Percentiles rank a stretch among this genome's conserved stretches.
phyloP scores from a whole-genome alignment of 2,888 invertebrate genomes.

The Panopea generosa region DNA sequence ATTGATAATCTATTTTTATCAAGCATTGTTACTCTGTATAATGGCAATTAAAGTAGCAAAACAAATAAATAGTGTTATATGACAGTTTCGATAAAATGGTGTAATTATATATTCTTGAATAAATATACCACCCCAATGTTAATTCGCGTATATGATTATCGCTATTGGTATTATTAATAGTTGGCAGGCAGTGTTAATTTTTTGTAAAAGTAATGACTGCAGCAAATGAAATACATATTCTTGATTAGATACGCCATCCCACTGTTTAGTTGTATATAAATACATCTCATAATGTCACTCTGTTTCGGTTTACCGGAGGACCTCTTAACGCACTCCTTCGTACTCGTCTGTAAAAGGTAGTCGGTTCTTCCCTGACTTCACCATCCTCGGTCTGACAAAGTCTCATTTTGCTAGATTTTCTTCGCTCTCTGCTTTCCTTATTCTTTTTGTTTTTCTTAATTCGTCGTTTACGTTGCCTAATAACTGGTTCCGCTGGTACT shows the following conservation, averaged over 20 bases:
- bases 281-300: neutral
- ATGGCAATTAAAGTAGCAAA: too few species aligned
- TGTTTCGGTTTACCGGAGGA: slow-evolving; percentile 33
- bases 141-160: too few species aligned
- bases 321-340: slow-evolving; percentile 29
- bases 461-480: slow-evolving; percentile 38
- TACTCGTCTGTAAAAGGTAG: neutral
- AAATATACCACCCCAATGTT: too few species aligned
- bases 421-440: neutral
- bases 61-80: too few species aligned
- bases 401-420: neutral
- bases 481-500: slow-evolving; percentile 45
- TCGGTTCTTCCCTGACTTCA: too few species aligned
- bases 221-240: slow-evolving; percentile 4
- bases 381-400: neutral
- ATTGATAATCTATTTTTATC: too few species aligned
- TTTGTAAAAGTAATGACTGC: slow-evolving; percentile 15
- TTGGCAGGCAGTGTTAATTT: too few species aligned
- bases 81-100: too few species aligned
- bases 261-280: neutral
- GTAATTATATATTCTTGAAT: too few species aligned
- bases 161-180: too few species aligned
- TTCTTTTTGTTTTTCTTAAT: slow-evolving; percentile 38
- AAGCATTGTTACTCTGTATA: too few species aligned
- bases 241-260: neutral